Evolutionary conservation across 2,888 invertebrate genomes (phyloP).

Genomic region (Nemapogon koenigi): DNA sequence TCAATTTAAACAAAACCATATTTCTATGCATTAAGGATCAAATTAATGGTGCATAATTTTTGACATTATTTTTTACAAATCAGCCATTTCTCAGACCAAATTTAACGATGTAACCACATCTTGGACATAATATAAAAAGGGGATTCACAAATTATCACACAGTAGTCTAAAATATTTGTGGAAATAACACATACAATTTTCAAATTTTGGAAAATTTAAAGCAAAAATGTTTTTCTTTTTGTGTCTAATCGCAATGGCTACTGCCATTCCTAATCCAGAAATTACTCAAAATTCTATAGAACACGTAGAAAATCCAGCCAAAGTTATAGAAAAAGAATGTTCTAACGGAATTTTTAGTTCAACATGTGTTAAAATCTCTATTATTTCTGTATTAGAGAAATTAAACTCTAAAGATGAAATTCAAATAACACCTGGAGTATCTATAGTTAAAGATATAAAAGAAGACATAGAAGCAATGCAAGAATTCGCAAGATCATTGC

Average conservation of each 20-base stretch:
- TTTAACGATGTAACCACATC: no score
- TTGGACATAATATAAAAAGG: no score
- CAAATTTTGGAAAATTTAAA: neutral
- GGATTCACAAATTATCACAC: no score
- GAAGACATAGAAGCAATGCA: conserved; percentile 68
- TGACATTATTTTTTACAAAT: no score
- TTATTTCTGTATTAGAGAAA: conserved; percentile 30
- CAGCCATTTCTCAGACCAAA: no score
- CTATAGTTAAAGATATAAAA: conserved; percentile 69
- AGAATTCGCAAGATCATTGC: conserved; percentile 73
- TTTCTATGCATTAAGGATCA: no score
- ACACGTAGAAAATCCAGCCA: neutral
- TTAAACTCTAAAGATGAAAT: conserved; percentile 33
- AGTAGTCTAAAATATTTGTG: no score
- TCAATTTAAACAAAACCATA: no score
- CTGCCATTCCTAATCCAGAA: neutral
- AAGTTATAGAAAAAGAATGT: conserved; percentile 26
- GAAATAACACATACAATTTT: no score
- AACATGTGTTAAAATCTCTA: conserved; percentile 35
- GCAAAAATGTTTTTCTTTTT: neutral
- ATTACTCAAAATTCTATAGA: neutral
- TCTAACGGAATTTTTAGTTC: conserved; percentile 30
- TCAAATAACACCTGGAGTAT: conserved; percentile 44
- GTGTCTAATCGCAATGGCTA: neutral
- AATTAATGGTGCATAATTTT: no score